These are phyloP conservation scores for Agrypnus murinus DNA, from an alignment of 2,888 invertebrate genomes.

Conservation along the genomic window DNA sequence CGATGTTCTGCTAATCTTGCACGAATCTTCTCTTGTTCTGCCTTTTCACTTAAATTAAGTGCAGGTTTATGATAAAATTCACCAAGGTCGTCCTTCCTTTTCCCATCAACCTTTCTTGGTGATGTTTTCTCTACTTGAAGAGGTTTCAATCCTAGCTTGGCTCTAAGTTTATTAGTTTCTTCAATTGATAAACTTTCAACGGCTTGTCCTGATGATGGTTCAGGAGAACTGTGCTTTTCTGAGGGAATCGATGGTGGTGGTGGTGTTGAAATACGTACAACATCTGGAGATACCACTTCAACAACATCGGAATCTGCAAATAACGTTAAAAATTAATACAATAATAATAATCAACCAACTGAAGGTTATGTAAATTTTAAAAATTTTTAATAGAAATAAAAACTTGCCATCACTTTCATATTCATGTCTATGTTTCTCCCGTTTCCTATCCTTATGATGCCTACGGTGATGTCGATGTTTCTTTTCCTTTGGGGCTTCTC, in stretches of 20 bases:
- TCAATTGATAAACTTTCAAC: conserved; percentile 82
- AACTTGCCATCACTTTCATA: conserved; percentile 76
- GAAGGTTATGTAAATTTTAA: neutral
- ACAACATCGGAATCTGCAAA: conserved; percentile 66
- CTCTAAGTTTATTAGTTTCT: conserved; percentile 91
- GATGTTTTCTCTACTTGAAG: conserved; percentile 77
- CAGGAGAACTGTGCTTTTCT: conserved; percentile 31
- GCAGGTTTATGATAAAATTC: conserved; percentile 93
- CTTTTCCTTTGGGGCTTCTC: conserved; percentile 72
- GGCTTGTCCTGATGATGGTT: conserved; percentile 67
- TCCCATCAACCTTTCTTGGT: conserved; percentile 72
- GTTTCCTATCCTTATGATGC: conserved; percentile 69
- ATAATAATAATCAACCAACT: no score
- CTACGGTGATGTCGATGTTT: conserved; percentile 73
- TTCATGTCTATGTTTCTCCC: conserved; percentile 66
- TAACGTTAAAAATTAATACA: neutral
- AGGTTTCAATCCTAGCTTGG: conserved; percentile 95
- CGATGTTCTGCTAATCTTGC: conserved; percentile 85
- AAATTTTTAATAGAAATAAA: neutral
- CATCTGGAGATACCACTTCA: conserved; percentile 61
- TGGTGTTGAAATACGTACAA: conserved; percentile 57
- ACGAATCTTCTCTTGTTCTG: conserved; percentile 86
- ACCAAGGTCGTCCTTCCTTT: conserved; percentile 76
- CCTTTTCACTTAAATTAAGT: conserved; percentile 82
- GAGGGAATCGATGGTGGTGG: conserved; percentile 66